A percentile compares a stretch with the other conserved stretches of the same genome.
These are phyloP conservation scores for Lutjanus argentimaculatus DNA, from an alignment of 2,797 vertebrate genomes.

Conservation along the genomic window DNA sequence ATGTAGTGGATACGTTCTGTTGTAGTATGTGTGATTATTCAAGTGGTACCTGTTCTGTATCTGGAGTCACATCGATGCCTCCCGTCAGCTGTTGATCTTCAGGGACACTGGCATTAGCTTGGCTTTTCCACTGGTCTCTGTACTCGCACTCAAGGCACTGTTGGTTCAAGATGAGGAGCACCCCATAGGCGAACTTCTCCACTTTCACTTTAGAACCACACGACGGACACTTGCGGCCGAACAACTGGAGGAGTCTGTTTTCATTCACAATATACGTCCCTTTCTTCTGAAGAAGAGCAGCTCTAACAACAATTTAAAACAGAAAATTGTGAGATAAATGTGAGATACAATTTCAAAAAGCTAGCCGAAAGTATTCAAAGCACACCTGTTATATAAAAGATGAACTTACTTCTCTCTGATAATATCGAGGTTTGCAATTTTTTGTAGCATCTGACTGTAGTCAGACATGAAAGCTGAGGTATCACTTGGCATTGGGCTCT, in stretches of 20 bases:
- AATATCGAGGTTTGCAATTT: background rate
- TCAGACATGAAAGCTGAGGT: slow-evolving; percentile 1
- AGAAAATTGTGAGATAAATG: background rate
- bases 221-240: slow-evolving; percentile 41
- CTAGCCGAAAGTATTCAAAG: background rate
- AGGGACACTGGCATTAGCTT: slow-evolving; percentile 6
- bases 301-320: background rate
- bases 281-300: slow-evolving; percentile 24
- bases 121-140: slow-evolving; percentile 49
- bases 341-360: background rate
- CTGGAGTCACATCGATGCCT: background rate
- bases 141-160: slow-evolving; percentile 47
- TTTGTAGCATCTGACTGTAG: background rate
- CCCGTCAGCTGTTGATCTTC: slow-evolving; percentile 6
- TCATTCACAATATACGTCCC: slow-evolving; percentile 46
- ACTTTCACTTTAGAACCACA: slow-evolving; percentile 42
- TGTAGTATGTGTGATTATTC: background rate
- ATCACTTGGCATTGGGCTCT: slow-evolving; percentile 14
- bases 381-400: background rate
- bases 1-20: too few species aligned
- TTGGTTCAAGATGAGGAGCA: slow-evolving; percentile 39
- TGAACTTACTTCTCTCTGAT: slow-evolving; percentile 48
- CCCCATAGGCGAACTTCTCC: slow-evolving; percentile 37
- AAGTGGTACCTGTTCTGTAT: slow-evolving; percentile 27
- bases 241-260: slow-evolving; percentile 40